Conservation (phyloP, 2,888 invertebrate species). For the Epistrophe grossulariae region DNA sequence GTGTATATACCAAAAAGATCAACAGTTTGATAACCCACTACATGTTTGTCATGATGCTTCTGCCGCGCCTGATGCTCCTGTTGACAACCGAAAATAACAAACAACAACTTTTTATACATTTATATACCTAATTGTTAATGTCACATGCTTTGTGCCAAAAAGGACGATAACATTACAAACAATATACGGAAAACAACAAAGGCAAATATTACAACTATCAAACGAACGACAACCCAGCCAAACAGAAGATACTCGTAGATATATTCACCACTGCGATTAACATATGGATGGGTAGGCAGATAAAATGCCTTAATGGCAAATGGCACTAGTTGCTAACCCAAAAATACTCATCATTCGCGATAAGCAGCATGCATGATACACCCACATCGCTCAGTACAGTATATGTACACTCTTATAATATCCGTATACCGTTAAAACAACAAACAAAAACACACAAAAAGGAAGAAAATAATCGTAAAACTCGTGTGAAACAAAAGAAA, state of each 20-base stretch:
- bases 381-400: not conserved
- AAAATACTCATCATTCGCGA: constrained; percentile 66
- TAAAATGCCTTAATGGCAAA: constrained; percentile 12
- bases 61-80: not conserved
- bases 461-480: constrained; percentile 69
- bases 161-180: constrained; percentile 37
- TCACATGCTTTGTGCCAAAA: constrained; percentile 12
- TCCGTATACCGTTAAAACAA: constrained; percentile 36
- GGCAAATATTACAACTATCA: constrained; percentile 23
- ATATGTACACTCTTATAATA: not conserved
- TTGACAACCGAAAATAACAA: constrained; percentile 30
- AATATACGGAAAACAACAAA: constrained; percentile 30
- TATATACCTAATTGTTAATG: not conserved
- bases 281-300: constrained; percentile 62
- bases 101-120: constrained; percentile 27
- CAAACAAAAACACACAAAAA: constrained; percentile 37
- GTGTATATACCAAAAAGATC: constrained; percentile 27
- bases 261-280: constrained; percentile 37
- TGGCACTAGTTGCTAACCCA: constrained; percentile 70
- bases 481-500: constrained; percentile 62
- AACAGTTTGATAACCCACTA: constrained; percentile 24
- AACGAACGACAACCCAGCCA: constrained; percentile 29
- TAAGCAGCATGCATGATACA: constrained; percentile 57
- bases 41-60: not conserved
- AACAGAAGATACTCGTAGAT: not conserved